A percentile compares a stretch with the other conserved stretches of the same genome.
Conservation (phyloP, 2,113 vertebrate genomes). For the Mustelus asterias region DNA sequence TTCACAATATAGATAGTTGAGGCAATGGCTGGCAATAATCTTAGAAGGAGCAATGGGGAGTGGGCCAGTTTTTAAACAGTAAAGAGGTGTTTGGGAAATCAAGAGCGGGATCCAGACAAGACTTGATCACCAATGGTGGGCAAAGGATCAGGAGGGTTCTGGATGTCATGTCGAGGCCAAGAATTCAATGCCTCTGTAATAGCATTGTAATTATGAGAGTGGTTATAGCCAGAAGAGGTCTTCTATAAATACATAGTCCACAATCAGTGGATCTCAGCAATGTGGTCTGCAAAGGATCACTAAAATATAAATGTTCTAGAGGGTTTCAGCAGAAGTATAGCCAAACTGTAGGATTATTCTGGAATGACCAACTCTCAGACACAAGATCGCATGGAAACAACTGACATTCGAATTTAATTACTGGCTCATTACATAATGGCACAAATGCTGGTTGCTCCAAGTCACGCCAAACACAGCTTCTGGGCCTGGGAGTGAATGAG, state of each 20-base stretch:
- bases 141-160: neutral
- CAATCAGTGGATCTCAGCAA: neutral
- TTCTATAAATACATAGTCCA: neutral
- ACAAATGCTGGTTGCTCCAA: neutral
- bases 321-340: too few species aligned
- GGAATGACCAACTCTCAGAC: too few species aligned
- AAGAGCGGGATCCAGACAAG: neutral
- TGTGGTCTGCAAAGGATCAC: neutral
- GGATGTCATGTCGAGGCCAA: neutral
- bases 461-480: neutral
- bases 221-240: neutral
- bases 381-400: neutral
- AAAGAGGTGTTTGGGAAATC: neutral
- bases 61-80: neutral
- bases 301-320: neutral
- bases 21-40: neutral
- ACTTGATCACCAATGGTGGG: neutral
- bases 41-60: neutral
- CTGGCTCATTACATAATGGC: neutral
- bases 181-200: neutral
- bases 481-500: neutral
- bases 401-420: neutral
- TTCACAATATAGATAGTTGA: neutral
- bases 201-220: neutral
- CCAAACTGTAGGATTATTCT: too few species aligned